Evolutionary conservation across 1,140 invertebrate species (phyloP), one percentile per base, ranked within the genome.

Genomic region (Drosophila watanabei): DNA sequence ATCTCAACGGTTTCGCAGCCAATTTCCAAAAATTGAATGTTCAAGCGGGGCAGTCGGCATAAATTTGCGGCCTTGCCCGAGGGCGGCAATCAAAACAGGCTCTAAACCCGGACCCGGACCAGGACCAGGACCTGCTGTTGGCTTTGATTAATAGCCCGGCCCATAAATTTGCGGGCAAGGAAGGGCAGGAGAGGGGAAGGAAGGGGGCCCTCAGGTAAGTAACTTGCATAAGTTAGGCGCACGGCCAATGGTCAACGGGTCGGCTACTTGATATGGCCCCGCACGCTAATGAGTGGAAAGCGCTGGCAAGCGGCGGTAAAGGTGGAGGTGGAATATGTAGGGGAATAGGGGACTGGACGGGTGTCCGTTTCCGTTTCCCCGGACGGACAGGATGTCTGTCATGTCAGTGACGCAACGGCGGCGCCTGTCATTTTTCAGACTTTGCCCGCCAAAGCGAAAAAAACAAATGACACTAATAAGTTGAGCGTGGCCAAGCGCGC

Each of bases 391-490:
- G 37, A 70, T 59, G 45, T 64, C 72, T 60, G 63, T 78, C 75
- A 78, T 61, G 75, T 62, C 76, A 62, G 64, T 63, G 68, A 41
- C 33, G 11, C 13, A n/a, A 11, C 51, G 30, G 35, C 45, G 65
- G 9, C 28, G 35, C 59, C 24, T 59, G 65, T 79, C 76, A 79
- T 79, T 79, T 79, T 79, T 79, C 66, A 72, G 75, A 72, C 75
- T 77, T 62, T 79, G 77, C 39, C 60, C 76, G 48, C 62, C 62
- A 37, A 71, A 56, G 32, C 62, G 37, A 54, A 71, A 80, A 72
- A 60, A 65, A 79, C 78, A 80, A 80, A 80, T 80, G 78, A 79
- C 76, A 72, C 77, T 72, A 79, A 79, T 79, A 79, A 79, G 52
- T 79, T 79, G 30, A 72, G 68, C 54, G 54, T 73, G 70, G 45